These are phyloP conservation scores for Hypotaenidia philippensis DNA, from an alignment of 2,797 vertebrate species.

Conservation along the genomic window DNA sequence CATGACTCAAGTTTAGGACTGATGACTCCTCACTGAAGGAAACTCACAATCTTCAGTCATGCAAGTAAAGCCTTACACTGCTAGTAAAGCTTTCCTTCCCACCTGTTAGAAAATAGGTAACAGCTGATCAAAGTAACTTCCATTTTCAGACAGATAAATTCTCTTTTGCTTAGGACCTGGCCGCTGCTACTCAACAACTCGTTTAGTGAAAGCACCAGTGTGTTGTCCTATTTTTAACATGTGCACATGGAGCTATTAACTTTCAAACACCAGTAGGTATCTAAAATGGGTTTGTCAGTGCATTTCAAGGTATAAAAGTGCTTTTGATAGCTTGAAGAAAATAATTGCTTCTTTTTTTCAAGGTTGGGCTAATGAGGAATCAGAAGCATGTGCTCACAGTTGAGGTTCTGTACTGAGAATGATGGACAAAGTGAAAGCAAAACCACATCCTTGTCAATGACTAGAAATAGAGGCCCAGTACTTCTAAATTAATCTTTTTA, in stretches of 20 bases:
- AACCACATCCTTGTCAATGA: not conserved
- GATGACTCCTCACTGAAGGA: not conserved
- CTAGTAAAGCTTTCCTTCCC: not conserved
- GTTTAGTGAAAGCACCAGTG: not conserved
- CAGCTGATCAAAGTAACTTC: not conserved
- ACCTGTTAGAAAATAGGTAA: not conserved
- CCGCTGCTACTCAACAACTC: not conserved
- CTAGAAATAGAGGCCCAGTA: not conserved
- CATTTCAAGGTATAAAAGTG: not conserved
- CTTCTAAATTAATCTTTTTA: slow-evolving; percentile 21
- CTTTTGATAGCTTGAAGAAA: not conserved
- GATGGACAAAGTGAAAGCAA: not conserved
- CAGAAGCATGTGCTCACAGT: not conserved
- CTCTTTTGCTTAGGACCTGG: not conserved
- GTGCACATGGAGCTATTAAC: not conserved
- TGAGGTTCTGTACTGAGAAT: not conserved
- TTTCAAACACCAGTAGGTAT: not conserved
- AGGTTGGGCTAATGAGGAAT: not conserved
- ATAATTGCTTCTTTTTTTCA: not conserved
- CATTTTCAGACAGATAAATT: not conserved
- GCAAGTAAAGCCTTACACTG: not conserved
- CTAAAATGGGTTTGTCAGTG: not conserved
- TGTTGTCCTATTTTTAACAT: not conserved
- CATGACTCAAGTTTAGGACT: not conserved
- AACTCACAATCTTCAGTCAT: not conserved